These are phyloP conservation scores for Calonectris borealis DNA, from an alignment of 2,113 vertebrate species.

Conservation along the genomic window DNA sequence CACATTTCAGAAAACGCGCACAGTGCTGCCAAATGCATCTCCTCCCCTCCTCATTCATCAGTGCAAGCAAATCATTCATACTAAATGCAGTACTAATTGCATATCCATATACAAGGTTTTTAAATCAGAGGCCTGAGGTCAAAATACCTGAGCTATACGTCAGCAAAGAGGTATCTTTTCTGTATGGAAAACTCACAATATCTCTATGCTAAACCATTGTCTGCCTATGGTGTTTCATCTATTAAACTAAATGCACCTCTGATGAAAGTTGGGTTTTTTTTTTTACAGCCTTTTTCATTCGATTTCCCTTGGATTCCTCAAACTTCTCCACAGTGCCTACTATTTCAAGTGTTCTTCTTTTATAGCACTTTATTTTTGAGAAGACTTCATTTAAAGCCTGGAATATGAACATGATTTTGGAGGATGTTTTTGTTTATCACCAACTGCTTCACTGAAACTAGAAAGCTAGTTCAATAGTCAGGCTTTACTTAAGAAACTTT, in stretches of 20 bases:
- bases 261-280: neutral
- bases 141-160: neutral
- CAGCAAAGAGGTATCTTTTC: neutral
- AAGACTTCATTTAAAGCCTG: neutral
- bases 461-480: neutral
- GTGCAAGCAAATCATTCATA: neutral
- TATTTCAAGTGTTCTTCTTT: neutral
- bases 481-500: neutral
- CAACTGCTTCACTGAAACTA: neutral
- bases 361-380: neutral
- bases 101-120: neutral
- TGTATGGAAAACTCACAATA: neutral
- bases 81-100: no score
- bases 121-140: neutral
- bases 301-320: neutral
- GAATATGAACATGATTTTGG: neutral
- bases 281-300: neutral
- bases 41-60: neutral
- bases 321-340: neutral
- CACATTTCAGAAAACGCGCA: fast-evolving
- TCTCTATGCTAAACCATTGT: neutral
- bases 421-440: neutral
- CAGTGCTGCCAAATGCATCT: neutral
- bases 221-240: neutral
- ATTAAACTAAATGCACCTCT: neutral